A percentile compares a stretch with the other conserved stretches of the same genome.
These are phyloP conservation scores for Puntigrus tetrazona DNA, from an alignment of 2,113 vertebrate species.

Conservation along the genomic window DNA sequence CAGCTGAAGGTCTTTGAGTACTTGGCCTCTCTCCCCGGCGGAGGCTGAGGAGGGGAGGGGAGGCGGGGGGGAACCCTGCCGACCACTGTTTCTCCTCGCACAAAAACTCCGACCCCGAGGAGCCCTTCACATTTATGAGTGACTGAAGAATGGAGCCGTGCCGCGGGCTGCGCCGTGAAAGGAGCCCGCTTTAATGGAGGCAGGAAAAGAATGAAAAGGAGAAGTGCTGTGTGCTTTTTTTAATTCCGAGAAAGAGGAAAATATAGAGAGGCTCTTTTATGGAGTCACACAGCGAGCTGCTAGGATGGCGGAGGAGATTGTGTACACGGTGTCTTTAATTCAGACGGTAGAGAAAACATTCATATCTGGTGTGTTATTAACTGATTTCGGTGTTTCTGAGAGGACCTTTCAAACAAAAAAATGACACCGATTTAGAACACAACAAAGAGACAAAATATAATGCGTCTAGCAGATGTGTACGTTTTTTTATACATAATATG, in stretches of 20 bases:
- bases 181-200: constrained; percentile 65
- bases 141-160: constrained; percentile 63
- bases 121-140: constrained; percentile 61
- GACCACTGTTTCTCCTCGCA: constrained; percentile 69
- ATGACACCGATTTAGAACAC: no score
- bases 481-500: neutral
- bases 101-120: constrained; percentile 65
- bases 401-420: neutral
- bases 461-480: neutral
- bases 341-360: neutral
- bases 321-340: constrained; percentile 11
- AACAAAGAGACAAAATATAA: neutral
- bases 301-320: neutral
- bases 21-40: constrained; percentile 52
- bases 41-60: constrained; percentile 63
- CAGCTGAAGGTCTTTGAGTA: constrained; percentile 54
- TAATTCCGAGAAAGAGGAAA: constrained; percentile 52
- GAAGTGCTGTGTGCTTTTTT: constrained; percentile 65
- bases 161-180: constrained; percentile 69
- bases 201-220: constrained; percentile 62
- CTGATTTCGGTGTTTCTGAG: neutral
- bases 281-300: constrained; percentile 15
- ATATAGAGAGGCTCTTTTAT: constrained; percentile 52
- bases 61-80: constrained; percentile 63
- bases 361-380: neutral